Conservation (phyloP, 2,888 invertebrate genomes). For the Steromphala cineraria region DNA sequence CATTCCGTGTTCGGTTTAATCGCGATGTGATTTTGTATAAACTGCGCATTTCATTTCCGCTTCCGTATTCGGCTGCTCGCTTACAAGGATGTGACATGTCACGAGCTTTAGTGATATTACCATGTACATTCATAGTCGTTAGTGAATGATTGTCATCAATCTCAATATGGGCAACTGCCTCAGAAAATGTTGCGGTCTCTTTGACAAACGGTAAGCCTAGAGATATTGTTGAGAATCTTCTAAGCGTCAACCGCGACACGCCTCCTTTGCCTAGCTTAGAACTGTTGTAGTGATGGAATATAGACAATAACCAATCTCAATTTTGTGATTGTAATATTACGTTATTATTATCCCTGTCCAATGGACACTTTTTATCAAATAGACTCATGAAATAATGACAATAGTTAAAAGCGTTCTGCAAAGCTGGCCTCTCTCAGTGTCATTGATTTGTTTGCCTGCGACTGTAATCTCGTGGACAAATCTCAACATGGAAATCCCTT, state of each 20-base stretch:
- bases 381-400: no score
- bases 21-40: not conserved
- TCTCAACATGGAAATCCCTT: no score
- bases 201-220: constrained; percentile 36
- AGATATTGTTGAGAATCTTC: not conserved
- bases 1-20: not conserved
- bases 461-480: no score
- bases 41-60: constrained; percentile 11
- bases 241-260: not conserved
- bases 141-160: constrained; percentile 13
- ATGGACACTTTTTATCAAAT: no score
- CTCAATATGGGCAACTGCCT: constrained; percentile 42
- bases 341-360: no score
- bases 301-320: no score
- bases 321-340: no score
- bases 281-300: no score
- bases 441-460: no score
- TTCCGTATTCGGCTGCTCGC: constrained; percentile 16
- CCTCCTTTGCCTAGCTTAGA: not conserved
- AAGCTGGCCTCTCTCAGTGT: no score
- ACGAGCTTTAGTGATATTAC: not conserved
- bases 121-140: constrained; percentile 1
- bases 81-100: constrained; percentile 20
- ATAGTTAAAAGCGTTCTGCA: no score
- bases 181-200: constrained; percentile 34